Conservation (phyloP, 2,113 vertebrate genomes). For the Grantiella picta region DNA sequence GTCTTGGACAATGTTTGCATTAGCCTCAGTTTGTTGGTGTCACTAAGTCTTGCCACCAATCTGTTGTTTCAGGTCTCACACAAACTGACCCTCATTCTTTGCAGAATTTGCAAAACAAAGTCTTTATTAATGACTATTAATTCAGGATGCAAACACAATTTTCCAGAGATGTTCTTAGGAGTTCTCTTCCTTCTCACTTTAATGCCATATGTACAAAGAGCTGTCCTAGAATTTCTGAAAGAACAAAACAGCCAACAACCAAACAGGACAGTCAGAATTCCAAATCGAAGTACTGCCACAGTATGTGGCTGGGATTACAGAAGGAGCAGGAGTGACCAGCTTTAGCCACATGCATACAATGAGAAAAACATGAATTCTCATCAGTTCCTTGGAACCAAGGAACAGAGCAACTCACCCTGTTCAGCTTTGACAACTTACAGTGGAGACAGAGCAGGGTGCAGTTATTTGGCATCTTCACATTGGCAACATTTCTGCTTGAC, state of each 20-base stretch:
- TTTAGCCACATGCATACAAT: not conserved
- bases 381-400: not conserved
- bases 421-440: not conserved
- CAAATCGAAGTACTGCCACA: not conserved
- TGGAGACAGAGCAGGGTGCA: not conserved
- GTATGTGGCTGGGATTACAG: not conserved
- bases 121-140: not conserved
- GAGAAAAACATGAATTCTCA: not conserved
- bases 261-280: not conserved
- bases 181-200: not conserved
- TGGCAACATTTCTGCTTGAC: not conserved
- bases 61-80: not conserved
- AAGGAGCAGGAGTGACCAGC: not conserved
- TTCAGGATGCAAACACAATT: not conserved
- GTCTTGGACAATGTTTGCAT: not conserved
- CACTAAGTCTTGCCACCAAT: not conserved
- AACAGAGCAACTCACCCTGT: not conserved
- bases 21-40: not conserved
- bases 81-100: not conserved
- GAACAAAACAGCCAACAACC: not conserved
- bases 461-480: accelerated
- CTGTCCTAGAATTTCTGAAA: not conserved
- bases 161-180: not conserved
- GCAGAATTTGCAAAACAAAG: not conserved
- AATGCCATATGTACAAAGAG: not conserved